Evolutionary conservation across 2,888 invertebrate genomes (phyloP).

Genomic region (Troilus luridus): DNA sequence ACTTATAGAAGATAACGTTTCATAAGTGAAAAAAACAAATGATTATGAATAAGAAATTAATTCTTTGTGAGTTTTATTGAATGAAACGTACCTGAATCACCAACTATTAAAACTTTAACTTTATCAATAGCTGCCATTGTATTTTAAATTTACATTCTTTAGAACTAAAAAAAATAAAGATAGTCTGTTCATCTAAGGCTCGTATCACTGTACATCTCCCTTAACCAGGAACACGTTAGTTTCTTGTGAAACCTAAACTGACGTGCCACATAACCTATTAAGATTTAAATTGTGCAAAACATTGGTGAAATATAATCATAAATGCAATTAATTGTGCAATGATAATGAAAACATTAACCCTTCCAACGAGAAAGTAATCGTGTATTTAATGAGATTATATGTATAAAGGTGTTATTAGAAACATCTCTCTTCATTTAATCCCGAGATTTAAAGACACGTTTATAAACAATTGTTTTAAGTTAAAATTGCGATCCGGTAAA

Average conservation of each 20-base stretch:
- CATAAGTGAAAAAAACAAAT: too few relatives aligned
- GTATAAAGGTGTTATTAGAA: too few relatives aligned
- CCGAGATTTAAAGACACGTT: background rate
- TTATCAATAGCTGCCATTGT: slow-evolving; percentile 87
- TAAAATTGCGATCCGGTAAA: background rate
- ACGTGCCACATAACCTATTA: background rate
- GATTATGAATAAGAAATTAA: too few relatives aligned
- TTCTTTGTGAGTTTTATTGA: slow-evolving; percentile 57
- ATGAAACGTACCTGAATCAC: slow-evolving; percentile 82
- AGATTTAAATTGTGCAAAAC: background rate
- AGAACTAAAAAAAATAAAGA: background rate
- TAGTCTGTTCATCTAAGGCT: background rate
- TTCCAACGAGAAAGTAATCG: background rate
- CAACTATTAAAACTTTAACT: slow-evolving; percentile 91
- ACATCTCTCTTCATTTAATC: too few relatives aligned
- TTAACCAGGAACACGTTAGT: background rate
- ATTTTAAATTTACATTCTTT: background rate
- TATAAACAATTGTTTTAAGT: background rate
- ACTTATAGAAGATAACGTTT: too few relatives aligned
- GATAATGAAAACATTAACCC: background rate
- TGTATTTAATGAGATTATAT: background rate
- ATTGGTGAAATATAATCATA: background rate
- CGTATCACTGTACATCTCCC: background rate
- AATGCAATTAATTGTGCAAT: background rate
- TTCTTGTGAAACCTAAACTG: background rate